Base-by-base conservation (phyloP, 2,797 vertebrate genomes). In the Halcyon leucocephala region DNA sequence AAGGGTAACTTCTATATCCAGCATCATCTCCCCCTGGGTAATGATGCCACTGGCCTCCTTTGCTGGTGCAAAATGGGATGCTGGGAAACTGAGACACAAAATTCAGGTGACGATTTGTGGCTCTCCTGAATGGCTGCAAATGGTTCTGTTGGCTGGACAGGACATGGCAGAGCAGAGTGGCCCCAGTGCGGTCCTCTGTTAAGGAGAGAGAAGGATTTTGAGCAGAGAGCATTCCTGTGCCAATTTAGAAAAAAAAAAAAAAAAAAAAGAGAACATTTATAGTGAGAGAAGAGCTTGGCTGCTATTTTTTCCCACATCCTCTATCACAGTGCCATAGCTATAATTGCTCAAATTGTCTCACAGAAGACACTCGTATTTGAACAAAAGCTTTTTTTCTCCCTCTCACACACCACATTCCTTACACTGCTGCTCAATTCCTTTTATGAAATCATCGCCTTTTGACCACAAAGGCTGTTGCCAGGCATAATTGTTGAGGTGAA, bases 21-120 rank as follows among this genome's bases (percentile, higher is more conserved):
- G 74, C 33, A 15, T 55, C 33, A 71, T 29, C 5, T 24, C 6
- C 8, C 35, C 20, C 4, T 0, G 0, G 44, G 26, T 25, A 0
- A 0, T 10, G 10, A 24, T 79, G 39, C 44, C 12, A 0, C 39
- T 37, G 60, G 21, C 64, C 48, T 79, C 21, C 48, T 72, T 26
- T 86, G 33, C 60, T 9, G 11, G 26, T 51, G 62, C 9, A 77
- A 82, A 89, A 84, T 5, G 19, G 35, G 25, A 66, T n/a, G n/a
- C 12, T 0, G 3, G 21, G 15, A 22, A 22, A 5, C 14, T 21
- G 10, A 14, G 60, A 44, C 31, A 29, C 0, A 0, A 93, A 82
- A 70, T 77, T 55, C 1, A 21, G 57, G 44, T 51, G 58, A 57
- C 0, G 1, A 37, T 58, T 51, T 62, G 39, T 8, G 3, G n/a